phyloP scores from a whole-genome alignment of 2,113 vertebrate genomes.

The Trematocara macrostoma region DNA sequence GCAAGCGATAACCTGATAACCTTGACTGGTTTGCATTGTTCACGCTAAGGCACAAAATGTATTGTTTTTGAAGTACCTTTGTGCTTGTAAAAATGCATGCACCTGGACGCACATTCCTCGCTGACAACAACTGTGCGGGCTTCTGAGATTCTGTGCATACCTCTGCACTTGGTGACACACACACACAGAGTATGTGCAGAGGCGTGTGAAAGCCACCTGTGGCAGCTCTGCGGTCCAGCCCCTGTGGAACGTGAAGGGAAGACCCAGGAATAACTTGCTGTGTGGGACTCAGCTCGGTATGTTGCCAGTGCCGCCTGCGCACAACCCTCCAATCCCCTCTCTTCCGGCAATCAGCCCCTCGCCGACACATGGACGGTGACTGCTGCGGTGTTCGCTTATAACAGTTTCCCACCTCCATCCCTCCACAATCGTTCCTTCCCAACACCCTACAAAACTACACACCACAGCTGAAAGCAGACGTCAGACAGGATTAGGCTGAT shows the following conservation, averaged over 20 bases:
- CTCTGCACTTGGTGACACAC: constrained; percentile 6
- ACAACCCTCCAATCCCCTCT: neutral
- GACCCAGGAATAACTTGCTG: constrained; percentile 61
- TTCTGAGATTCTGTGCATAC: constrained; percentile 47
- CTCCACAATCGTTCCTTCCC: neutral
- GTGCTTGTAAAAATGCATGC: constrained; percentile 7
- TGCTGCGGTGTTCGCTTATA: neutral
- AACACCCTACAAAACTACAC: neutral
- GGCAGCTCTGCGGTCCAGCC: constrained; percentile 25
- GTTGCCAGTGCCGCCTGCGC: neutral
- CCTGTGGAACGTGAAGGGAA: constrained; percentile 32
- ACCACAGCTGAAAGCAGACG: neutral
- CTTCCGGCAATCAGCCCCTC: neutral
- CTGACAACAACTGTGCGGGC: constrained; percentile 38
- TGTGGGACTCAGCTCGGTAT: constrained; percentile 33
- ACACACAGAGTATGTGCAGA: neutral
- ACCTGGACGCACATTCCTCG: constrained; percentile 49
- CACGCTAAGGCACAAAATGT: neutral
- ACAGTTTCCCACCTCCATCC: neutral
- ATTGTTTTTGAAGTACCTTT: constrained; percentile 37
- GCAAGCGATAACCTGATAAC: neutral
- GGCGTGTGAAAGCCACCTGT: constrained; percentile 60
- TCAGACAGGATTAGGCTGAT: neutral
- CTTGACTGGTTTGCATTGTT: constrained; percentile 32
- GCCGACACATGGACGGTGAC: neutral